phyloP scores from a whole-genome alignment of 2,888 invertebrate species.

The Drosophila eohydei region DNA sequence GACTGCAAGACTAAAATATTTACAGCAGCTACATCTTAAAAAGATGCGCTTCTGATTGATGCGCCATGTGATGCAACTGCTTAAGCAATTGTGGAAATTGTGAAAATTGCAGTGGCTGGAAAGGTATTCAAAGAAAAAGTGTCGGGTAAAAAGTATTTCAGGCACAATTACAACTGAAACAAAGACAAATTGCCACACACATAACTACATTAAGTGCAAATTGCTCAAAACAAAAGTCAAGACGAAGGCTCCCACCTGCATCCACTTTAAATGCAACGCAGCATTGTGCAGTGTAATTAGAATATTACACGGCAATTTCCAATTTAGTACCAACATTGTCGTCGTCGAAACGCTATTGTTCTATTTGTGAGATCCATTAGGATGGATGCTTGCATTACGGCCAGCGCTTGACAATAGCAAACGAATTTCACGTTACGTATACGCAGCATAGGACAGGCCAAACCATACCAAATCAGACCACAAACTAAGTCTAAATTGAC shows the following conservation, averaged over 20 bases:
- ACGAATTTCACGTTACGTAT: slow-evolving; percentile 17
- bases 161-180: slow-evolving; percentile 52
- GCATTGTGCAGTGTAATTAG: not conserved
- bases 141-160: slow-evolving; percentile 51
- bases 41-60: slow-evolving; percentile 14
- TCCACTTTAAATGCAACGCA: not conserved
- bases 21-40: not conserved
- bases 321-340: slow-evolving; percentile 19
- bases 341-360: slow-evolving; percentile 17
- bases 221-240: slow-evolving; percentile 23
- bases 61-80: slow-evolving; percentile 1
- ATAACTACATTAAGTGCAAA: slow-evolving; percentile 18
- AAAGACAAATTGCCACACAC: slow-evolving; percentile 37
- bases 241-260: not conserved
- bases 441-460: slow-evolving; percentile 6
- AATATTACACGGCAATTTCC: not conserved
- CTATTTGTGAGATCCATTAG: slow-evolving; percentile 26
- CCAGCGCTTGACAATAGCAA: slow-evolving; percentile 9
- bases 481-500: too few relatives aligned
- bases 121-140: slow-evolving; percentile 21
- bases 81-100: slow-evolving; percentile 33
- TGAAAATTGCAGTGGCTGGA: not conserved
- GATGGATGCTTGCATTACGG: slow-evolving; percentile 33
- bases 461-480: too few relatives aligned
- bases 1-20: not conserved